Conservation (phyloP, 92 coral and sea anemone species). For the Meandrina meandrites region DNA sequence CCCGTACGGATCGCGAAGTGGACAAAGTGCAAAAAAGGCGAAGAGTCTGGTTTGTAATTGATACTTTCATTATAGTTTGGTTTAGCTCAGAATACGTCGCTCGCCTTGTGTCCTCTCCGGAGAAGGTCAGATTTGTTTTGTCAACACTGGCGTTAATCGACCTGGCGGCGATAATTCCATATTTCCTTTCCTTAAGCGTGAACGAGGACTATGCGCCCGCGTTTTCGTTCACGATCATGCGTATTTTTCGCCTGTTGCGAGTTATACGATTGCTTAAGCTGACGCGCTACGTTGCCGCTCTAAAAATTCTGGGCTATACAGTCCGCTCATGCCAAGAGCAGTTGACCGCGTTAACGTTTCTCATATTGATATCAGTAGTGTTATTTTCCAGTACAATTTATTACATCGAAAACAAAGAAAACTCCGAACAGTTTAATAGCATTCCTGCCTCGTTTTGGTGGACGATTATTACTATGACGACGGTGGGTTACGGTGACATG, state of each 20-base stretch:
- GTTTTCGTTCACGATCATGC: constrained; percentile 69
- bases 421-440: constrained; percentile 74
- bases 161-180: constrained; percentile 85
- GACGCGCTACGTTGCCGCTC: constrained; percentile 90
- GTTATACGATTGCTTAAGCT: constrained; percentile 83
- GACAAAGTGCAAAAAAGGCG: constrained; percentile 27
- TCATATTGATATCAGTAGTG: constrained; percentile 67
- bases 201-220: constrained; percentile 63
- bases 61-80: constrained; percentile 84
- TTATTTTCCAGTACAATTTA: constrained; percentile 79
- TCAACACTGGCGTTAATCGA: constrained; percentile 84
- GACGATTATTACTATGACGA: constrained; percentile 94
- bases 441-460: constrained; percentile 93
- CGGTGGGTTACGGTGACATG: constrained; percentile 96
- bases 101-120: constrained; percentile 74
- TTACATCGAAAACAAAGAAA: constrained; percentile 68
- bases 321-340: constrained; percentile 83
- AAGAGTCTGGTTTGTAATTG: constrained; percentile 82
- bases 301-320: constrained; percentile 85
- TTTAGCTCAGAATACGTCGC: constrained; percentile 77
- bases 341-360: constrained; percentile 67
- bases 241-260: constrained; percentile 80
- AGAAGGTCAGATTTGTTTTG: constrained; percentile 55
- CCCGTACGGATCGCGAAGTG: not conserved
- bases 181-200: constrained; percentile 61